Evolutionary conservation across 2,113 vertebrate genomes (phyloP), one percentile per base, ranked within the genome.

Genomic region (Gymnogyps californianus): DNA sequence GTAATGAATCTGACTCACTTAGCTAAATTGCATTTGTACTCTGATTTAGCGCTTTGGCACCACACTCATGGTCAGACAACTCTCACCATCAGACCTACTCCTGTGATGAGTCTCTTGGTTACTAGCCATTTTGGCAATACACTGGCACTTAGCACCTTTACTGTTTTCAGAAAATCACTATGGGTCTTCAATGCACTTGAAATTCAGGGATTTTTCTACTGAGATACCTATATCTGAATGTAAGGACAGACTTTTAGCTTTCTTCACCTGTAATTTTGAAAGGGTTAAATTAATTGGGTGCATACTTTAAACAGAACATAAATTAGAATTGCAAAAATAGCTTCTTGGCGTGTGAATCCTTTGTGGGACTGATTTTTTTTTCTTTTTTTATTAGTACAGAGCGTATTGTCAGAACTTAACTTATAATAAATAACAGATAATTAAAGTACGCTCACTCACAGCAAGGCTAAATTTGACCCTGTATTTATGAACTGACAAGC

Each of bases 371-470:
- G 55, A 49, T 64, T n/a, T 89, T 24, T 46, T 55, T 69, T 52
- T 4, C 6, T 19, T 29, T 85, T 83, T 8, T 67, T 91, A 36
- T 71, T 91, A 83, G 29, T 64, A 71, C 5, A 72, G 36, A 89
- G 14, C 55, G 59, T 89, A 81, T 78, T 89, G 42, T 92, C 61
- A 95, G 92, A 87, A 81, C 40, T 92, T 96, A 91, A 84, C 76
- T 89, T 92, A 67, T 13, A 92, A 93, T 81, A 97, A 97, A 96
- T 94, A 96, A 84, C n/a, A 81, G 86, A 76, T 95, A 97, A 95
- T 95, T 97, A 96, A 93, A 94, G 87, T 29, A 93, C 0, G 6
- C 20, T 93, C 66, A 71, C 22, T 95, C 74, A 91, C 22, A 96
- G 36, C 9, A 84, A 95, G 74, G 52, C 36, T 93, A 90, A 92